Conservation (phyloP, 2,797 vertebrate species). For the Manis pentadactyla region DNA sequence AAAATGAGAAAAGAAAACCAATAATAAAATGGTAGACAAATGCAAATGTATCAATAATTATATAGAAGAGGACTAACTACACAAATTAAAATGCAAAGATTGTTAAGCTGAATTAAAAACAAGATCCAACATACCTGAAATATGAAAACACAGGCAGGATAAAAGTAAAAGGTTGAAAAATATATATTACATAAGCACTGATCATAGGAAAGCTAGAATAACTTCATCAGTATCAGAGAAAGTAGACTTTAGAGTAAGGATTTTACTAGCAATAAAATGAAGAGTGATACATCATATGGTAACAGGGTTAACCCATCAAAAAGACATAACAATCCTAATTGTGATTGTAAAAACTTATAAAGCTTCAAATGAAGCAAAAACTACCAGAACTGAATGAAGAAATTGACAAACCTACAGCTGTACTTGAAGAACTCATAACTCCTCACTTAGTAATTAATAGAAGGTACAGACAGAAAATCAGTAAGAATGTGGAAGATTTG, state of each 20-base stretch:
- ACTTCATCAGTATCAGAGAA: background rate
- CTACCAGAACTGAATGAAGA: background rate
- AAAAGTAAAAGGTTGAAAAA: background rate
- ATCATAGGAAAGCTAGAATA: background rate
- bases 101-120: background rate
- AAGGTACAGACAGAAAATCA: background rate
- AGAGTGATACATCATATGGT: background rate
- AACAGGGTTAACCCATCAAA: background rate
- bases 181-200: background rate
- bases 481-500: background rate
- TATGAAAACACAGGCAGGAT: background rate
- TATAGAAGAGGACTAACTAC: background rate
- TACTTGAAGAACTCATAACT: background rate
- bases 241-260: background rate
- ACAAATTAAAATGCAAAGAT: background rate
- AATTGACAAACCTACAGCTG: background rate
- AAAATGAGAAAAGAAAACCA: background rate
- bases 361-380: slow-evolving; percentile 10
- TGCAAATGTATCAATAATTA: background rate
- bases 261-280: background rate
- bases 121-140: background rate
- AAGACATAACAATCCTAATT: background rate
- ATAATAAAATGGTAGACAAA: background rate
- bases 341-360: background rate
- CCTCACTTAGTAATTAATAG: background rate